Conservation (phyloP, 2,113 vertebrate genomes). For the Otus sunia region DNA sequence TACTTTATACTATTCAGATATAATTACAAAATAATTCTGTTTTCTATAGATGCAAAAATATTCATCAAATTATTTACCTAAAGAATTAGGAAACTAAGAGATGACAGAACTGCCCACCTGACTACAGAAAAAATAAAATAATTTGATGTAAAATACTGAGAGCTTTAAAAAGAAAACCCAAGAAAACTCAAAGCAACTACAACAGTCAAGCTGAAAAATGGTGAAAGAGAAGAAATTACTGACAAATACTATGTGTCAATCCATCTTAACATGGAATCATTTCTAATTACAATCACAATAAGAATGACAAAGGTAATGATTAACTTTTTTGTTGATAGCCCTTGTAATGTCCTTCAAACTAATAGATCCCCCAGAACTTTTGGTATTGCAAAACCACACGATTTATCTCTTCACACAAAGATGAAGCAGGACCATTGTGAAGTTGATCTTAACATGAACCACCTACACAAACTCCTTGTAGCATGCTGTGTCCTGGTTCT, state of each 20-base stretch:
- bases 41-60: not conserved
- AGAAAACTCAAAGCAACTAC: not conserved
- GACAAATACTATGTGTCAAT: not conserved
- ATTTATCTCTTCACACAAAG: not conserved
- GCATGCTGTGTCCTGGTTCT: not conserved
- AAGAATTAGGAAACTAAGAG: not conserved
- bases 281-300: not conserved
- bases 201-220: not conserved
- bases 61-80: not conserved
- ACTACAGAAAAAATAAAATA: not conserved
- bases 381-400: not conserved
- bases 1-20: not conserved
- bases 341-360: not conserved
- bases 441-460: not conserved
- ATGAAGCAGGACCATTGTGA: not conserved
- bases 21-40: not conserved
- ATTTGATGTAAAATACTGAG: not conserved
- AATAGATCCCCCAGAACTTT: not conserved
- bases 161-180: not conserved
- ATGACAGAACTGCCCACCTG: not conserved
- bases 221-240: not conserved
- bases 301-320: not conserved
- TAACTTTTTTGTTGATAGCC: not conserved
- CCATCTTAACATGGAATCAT: not conserved
- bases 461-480: not conserved